Evolutionary conservation across 1,140 invertebrate species (phyloP).

Genomic region (Nebria ingens): DNA sequence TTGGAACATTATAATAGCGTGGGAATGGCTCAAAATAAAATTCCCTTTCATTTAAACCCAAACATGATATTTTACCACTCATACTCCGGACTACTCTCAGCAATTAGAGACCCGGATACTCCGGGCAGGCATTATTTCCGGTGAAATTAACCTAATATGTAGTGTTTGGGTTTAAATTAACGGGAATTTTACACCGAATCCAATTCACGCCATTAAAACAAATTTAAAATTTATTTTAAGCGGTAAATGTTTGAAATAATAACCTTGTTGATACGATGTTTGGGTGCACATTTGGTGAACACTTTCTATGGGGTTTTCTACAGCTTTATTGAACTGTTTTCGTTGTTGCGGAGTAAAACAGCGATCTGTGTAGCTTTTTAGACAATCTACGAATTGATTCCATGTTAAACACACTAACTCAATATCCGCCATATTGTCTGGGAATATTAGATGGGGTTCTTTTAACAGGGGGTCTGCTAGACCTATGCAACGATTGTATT

Average conservation of each 20-base stretch:
- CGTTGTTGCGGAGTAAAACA: constrained; percentile 44
- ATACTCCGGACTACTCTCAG: neutral
- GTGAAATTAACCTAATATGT: too few species aligned
- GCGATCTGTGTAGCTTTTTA: constrained; percentile 43
- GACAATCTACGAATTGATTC: constrained; percentile 46
- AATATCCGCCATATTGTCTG: constrained; percentile 48
- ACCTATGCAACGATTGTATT: constrained; percentile 41
- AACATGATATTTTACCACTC: neutral
- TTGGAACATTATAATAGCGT: neutral
- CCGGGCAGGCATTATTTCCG: too few species aligned
- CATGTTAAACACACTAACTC: constrained; percentile 45
- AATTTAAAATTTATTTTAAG: constrained; percentile 3
- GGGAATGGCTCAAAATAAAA: neutral
- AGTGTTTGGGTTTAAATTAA: too few species aligned
- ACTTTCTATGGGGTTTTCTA: constrained; percentile 44
- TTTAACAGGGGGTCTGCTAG: constrained; percentile 46
- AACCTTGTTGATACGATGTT: constrained; percentile 44
- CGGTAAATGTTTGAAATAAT: constrained; percentile 9
- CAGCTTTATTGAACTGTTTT: constrained; percentile 45
- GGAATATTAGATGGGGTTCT: constrained; percentile 46
- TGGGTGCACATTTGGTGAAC: constrained; percentile 48
- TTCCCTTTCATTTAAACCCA: neutral
- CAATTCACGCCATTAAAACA: too few species aligned
- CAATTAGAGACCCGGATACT: neutral
- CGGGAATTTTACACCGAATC: too few species aligned